Conservation (phyloP, 2,888 invertebrate genomes). For the Lampropteryx suffumata region DNA sequence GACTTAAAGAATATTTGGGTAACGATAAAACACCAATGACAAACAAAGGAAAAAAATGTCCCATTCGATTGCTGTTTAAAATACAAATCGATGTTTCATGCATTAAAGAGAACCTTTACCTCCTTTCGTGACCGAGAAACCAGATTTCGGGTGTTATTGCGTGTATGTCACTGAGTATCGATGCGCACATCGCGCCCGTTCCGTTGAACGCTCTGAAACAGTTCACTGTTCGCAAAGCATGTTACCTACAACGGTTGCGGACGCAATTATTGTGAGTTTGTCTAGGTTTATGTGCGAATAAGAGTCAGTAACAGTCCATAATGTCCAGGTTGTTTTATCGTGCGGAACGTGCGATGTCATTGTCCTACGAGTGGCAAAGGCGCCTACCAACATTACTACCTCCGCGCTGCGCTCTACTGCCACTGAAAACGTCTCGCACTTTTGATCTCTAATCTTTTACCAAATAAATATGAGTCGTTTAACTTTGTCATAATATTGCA, state of each 20-base stretch:
- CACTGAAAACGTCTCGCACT: conserved; percentile 39
- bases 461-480: conserved; percentile 14
- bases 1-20: conserved; percentile 14
- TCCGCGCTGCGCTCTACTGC: conserved; percentile 38
- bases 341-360: conserved; percentile 80
- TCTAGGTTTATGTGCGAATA: conserved; percentile 60
- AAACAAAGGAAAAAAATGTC: conserved; percentile 42
- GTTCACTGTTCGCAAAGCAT: conserved; percentile 55
- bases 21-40: conserved; percentile 37
- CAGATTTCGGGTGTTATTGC: conserved; percentile 41
- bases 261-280: conserved; percentile 56
- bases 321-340: conserved; percentile 77
- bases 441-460: conserved; percentile 25
- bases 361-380: conserved; percentile 69
- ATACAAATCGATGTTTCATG: conserved; percentile 43
- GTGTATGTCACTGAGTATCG: conserved; percentile 37
- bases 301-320: conserved; percentile 63
- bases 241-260: conserved; percentile 54
- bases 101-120: conserved; percentile 52
- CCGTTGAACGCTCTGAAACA: conserved; percentile 42
- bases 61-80: conserved; percentile 38
- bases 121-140: conserved; percentile 58
- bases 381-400: conserved; percentile 45
- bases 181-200: conserved; percentile 28
- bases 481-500: no score